phyloP scores from a whole-genome alignment of 1,140 invertebrate species.

The Leptinotarsa texana region DNA sequence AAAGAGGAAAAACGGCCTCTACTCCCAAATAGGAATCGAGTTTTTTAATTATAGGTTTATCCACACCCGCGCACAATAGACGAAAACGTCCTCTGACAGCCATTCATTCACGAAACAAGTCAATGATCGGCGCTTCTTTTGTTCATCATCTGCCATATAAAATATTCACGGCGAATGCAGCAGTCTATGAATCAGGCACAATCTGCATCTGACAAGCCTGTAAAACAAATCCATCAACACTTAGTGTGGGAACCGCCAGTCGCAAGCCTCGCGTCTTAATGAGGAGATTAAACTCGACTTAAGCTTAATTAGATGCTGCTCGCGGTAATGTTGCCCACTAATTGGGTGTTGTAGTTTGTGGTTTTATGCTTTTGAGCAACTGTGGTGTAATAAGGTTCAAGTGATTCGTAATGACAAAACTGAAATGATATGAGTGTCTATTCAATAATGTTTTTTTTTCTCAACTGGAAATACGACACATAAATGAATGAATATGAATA shows the following conservation, averaged over 20 bases:
- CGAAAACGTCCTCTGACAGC: too few relatives aligned
- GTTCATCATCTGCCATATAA: neutral
- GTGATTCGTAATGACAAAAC: neutral
- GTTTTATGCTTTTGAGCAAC: constrained; percentile 1
- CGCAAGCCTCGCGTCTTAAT: constrained; percentile 4
- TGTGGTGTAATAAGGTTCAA: neutral
- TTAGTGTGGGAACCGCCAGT: constrained; percentile 7
- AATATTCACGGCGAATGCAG: neutral
- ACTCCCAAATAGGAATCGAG: too few relatives aligned
- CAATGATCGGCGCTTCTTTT: neutral
- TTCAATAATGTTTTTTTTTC: too few relatives aligned
- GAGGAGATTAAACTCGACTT: constrained; percentile 7
- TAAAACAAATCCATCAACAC: constrained; percentile 8
- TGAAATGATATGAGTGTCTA: neutral
- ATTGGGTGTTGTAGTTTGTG: constrained; percentile 2
- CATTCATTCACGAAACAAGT: neutral
- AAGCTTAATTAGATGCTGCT: constrained; percentile 4
- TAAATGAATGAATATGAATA: too few relatives aligned
- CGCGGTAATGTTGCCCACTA: neutral
- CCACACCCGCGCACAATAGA: too few relatives aligned
- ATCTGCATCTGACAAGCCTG: constrained; percentile 7
- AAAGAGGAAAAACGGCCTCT: too few relatives aligned
- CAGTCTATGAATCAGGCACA: constrained; percentile 5
- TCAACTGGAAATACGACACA: too few relatives aligned
- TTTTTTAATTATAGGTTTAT: too few relatives aligned